Conservation (phyloP, 2,113 vertebrate species). For the Morone chrysops region DNA sequence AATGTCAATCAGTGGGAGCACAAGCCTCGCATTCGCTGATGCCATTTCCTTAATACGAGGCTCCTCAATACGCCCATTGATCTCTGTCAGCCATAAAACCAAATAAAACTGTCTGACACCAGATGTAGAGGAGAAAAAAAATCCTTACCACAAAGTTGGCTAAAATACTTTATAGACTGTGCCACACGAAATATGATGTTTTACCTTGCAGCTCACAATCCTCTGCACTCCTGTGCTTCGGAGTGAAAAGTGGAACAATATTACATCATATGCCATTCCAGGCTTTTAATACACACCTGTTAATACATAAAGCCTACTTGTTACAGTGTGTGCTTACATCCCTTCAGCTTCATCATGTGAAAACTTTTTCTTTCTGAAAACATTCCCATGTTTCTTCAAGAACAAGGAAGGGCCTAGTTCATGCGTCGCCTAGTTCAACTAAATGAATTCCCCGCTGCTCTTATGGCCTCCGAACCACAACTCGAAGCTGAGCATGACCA, state of each 20-base stretch:
- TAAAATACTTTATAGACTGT: constrained; percentile 70
- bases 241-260: constrained; percentile 74
- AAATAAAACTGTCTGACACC: constrained; percentile 75
- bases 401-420: constrained; percentile 24
- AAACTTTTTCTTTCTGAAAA: constrained; percentile 49
- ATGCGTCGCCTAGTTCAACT: constrained; percentile 40
- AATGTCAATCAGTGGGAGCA: constrained; percentile 52
- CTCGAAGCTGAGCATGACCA: constrained; percentile 60
- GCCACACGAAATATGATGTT: constrained; percentile 72
- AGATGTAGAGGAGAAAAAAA: constrained; percentile 65
- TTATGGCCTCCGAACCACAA: constrained; percentile 54
- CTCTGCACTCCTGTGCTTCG: constrained; percentile 46
- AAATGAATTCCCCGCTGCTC: constrained; percentile 51
- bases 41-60: constrained; percentile 52
- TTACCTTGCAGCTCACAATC: constrained; percentile 61
- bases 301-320: constrained; percentile 73
- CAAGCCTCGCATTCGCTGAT: constrained; percentile 42
- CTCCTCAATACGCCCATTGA: constrained; percentile 74
- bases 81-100: constrained; percentile 65
- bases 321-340: constrained; percentile 53
- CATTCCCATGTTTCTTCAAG: constrained; percentile 55
- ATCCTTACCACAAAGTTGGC: constrained; percentile 50
- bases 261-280: constrained; percentile 76
- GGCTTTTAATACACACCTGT: constrained; percentile 78
- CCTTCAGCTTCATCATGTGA: constrained; percentile 49